phyloP scores from a whole-genome alignment of 2,888 invertebrate species.

The Mimas tiliae region DNA sequence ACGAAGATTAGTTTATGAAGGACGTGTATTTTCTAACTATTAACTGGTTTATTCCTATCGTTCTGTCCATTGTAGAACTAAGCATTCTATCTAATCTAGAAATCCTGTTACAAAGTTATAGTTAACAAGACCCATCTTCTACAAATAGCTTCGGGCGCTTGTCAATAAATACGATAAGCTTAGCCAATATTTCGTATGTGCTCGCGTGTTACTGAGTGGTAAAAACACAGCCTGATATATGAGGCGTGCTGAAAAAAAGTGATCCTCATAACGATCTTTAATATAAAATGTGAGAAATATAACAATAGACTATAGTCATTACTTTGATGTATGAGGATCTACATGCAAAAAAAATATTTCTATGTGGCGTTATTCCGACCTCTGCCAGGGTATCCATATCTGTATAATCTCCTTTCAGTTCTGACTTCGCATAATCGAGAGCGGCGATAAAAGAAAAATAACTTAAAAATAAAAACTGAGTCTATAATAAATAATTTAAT shows the following conservation, averaged over 20 bases:
- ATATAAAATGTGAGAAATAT: background rate
- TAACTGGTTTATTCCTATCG: slow-evolving; percentile 6
- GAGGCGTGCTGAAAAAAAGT: background rate
- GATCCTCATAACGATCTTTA: background rate
- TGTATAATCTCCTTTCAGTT: too few species aligned
- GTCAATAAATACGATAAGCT: slow-evolving; percentile 9
- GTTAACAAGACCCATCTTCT: background rate
- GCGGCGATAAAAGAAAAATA: too few species aligned
- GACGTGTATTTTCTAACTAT: background rate
- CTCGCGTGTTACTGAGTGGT: slow-evolving; percentile 8
- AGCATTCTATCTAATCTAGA: background rate
- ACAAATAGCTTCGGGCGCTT: background rate
- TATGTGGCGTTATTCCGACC: too few species aligned
- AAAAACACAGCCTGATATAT: slow-evolving; percentile 12
- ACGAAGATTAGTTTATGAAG: background rate
- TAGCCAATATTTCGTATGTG: slow-evolving; percentile 1
- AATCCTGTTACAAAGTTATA: background rate
- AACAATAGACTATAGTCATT: too few species aligned
- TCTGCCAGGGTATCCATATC: too few species aligned
- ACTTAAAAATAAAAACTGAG: too few species aligned
- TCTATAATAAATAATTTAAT: too few species aligned
- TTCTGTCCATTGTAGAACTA: background rate
- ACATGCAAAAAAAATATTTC: too few species aligned
- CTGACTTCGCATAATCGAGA: too few species aligned
- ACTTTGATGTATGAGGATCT: too few species aligned